Evolutionary conservation across 2,113 vertebrate genomes (phyloP), one percentile per base, ranked within the genome.

Genomic region (Neopipo cinnamomea): DNA sequence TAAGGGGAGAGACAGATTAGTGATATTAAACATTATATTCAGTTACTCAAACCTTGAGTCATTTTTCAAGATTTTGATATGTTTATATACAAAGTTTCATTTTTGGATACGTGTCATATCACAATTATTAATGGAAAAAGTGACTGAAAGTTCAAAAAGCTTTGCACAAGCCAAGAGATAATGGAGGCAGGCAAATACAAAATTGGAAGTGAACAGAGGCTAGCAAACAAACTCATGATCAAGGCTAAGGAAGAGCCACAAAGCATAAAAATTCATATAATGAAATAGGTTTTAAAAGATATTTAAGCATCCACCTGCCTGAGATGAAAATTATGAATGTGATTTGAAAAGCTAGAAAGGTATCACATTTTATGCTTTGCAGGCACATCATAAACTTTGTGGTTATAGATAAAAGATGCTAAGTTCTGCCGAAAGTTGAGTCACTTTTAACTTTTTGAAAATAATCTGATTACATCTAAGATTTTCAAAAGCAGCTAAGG

Each of bases 81-180:
- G 88, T 97, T 94, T 82, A 80, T 58, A 78, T 88, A 89, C 70
- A 61, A 80, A 88, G 56, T 92, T 95, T 91, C 46, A 91, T 91
- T 95, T 96, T 78, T 84, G 77, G 12, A 23, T 21, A 91, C 28
- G 56, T 76, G 89, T 91, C 68, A 65, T 84, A 92, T 94, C 91
- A 70, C 39, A 88, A 86, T 53, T 87, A 85, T 92, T 76, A 85
- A 90, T 90, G 61, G 74, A 53, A 90, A 66, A 62, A 90, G 79
- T 95, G 95, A 73, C 46, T 73, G 56, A 78, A 85, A 94, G 73
- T 92, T 95, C 78, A 94, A 85, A 75, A 93, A 96, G 15, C 94
- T 88, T 88, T 92, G 79, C 56, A 84, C 24, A 91, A 93, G 31
- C 86, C 71, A 85, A 88, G 63, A 96, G 77, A 90, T 85, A 95